phyloP scores from a whole-genome alignment of 1,140 invertebrate genomes.

The Artemia franciscana region DNA sequence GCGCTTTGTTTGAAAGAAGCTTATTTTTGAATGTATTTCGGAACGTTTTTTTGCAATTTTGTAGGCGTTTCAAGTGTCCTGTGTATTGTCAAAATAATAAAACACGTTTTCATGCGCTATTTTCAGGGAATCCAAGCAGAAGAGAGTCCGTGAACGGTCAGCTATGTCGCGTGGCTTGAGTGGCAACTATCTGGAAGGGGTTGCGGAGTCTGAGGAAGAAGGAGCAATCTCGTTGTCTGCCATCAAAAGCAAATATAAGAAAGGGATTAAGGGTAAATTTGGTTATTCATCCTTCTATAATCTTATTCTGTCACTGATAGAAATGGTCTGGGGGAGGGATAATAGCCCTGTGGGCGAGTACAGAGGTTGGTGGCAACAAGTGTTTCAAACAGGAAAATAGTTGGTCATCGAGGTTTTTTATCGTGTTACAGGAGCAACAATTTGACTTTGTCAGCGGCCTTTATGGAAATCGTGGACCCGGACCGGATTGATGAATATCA shows the following conservation, averaged over 20 bases:
- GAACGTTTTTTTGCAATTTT: neutral
- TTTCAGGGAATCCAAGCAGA: conserved; percentile 33
- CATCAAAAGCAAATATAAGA: conserved; percentile 86
- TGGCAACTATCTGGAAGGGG: conserved; percentile 34
- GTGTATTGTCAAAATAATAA: neutral
- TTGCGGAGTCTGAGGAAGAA: conserved; percentile 53
- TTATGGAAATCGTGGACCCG: no score
- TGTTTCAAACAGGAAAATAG: no score
- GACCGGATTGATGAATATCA: no score
- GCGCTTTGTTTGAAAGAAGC: no score
- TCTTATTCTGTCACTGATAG: no score
- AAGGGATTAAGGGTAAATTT: conserved; percentile 17
- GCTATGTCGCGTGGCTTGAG: conserved; percentile 30
- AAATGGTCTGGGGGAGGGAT: no score
- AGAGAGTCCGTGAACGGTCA: conserved; percentile 28
- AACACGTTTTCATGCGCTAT: neutral
- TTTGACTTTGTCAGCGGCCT: no score
- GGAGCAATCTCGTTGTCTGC: conserved; percentile 71
- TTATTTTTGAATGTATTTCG: neutral
- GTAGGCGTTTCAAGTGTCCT: neutral
- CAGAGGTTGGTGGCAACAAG: no score
- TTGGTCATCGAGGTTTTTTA: no score
- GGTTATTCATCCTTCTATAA: neutral
- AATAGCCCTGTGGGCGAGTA: no score
- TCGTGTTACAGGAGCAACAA: no score